phyloP scores from a whole-genome alignment of 2,113 vertebrate species.

The Brienomyrus longianalis region DNA sequence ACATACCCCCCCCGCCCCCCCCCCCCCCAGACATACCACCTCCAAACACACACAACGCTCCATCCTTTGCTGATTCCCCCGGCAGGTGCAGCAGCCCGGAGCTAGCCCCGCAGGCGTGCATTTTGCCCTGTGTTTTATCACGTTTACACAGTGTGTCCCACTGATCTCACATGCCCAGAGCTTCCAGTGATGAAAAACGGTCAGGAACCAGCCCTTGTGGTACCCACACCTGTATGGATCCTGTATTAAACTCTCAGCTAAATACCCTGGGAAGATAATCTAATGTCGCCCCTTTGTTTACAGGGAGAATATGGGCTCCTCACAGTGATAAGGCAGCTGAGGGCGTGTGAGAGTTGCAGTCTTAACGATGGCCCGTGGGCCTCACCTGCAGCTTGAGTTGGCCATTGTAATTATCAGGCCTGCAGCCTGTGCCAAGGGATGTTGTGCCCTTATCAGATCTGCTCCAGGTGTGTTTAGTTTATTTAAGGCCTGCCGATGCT shows the following conservation, averaged over 20 bases:
- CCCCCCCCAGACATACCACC: too few relatives aligned
- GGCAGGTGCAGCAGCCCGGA: not conserved
- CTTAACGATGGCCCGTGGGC: not conserved
- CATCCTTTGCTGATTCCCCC: not conserved
- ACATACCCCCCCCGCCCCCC: not conserved
- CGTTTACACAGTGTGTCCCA: not conserved
- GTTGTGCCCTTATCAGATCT: constrained; percentile 22
- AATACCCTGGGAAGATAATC: not conserved
- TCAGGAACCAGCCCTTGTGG: not conserved
- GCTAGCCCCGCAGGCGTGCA: not conserved
- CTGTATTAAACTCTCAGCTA: constrained; percentile 1
- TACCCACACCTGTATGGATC: not conserved
- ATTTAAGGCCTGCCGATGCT: constrained; percentile 1
- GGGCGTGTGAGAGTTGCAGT: not conserved
- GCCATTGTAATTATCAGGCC: constrained; percentile 7
- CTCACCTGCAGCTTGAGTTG: not conserved
- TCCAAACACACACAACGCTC: not conserved
- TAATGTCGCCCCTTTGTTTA: constrained; percentile 6
- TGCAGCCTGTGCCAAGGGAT: not conserved
- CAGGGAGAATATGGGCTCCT: not conserved
- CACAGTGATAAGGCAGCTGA: constrained; percentile 7
- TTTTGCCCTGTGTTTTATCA: not conserved
- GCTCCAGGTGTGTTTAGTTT: constrained; percentile 29
- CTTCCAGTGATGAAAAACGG: not conserved
- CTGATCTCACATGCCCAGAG: not conserved